These are phyloP conservation scores for Vollenhovia emeryi DNA, from an alignment of 1,140 invertebrate species.

Conservation along the genomic window DNA sequence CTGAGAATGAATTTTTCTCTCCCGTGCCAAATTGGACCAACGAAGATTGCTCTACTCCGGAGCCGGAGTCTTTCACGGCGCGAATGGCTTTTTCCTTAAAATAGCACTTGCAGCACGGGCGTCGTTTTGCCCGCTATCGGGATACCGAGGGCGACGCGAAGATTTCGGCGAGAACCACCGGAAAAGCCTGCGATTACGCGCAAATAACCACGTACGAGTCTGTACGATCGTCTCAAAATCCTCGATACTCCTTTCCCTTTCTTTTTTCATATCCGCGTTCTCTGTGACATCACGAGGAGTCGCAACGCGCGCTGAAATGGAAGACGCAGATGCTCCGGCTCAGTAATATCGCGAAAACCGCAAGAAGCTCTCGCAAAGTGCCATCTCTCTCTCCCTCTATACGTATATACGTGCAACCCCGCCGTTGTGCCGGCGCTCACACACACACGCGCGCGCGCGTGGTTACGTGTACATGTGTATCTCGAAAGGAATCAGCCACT, in stretches of 20 bases:
- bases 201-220: background rate
- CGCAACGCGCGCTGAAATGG: constrained; percentile 41
- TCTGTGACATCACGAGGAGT: background rate
- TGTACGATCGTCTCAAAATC: background rate
- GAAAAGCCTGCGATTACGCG: background rate
- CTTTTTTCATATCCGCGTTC: constrained; percentile 24
- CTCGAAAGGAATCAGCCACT: constrained; percentile 64
- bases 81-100: background rate
- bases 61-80: background rate
- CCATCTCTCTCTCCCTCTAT: constrained; percentile 21
- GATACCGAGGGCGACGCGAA: background rate
- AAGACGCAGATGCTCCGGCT: constrained; percentile 51
- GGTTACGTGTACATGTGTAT: background rate
- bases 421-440: constrained; percentile 9
- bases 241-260: background rate
- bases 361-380: constrained; percentile 74
- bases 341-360: constrained; percentile 71
- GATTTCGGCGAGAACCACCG: background rate
- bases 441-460: too few species aligned
- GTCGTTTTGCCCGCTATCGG: background rate
- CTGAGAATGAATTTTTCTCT: constrained; percentile 70
- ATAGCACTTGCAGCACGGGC: background rate
- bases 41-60: constrained; percentile 64
- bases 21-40: constrained; percentile 69
- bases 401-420: background rate